Percentiles rank a stretch among this genome's conserved stretches.
Evolutionary conservation across 2,113 vertebrate species (phyloP).

Genomic region (Psilopogon haemacephalus): DNA sequence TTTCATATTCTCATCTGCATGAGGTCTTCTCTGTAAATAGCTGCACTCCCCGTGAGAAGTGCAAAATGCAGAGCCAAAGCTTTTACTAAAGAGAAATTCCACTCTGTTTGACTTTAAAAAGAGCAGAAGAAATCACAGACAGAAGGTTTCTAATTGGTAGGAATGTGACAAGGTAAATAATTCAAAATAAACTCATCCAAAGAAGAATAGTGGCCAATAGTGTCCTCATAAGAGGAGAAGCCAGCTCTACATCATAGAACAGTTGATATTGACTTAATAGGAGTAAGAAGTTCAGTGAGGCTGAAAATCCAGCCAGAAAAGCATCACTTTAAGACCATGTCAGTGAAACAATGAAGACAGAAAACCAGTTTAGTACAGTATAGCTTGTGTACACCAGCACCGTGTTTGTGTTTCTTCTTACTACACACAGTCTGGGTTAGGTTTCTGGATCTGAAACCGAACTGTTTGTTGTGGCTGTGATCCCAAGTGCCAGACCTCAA

Average conservation of each 20-base stretch:
- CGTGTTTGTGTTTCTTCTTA: slow-evolving; percentile 13
- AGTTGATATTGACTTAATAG: slow-evolving; percentile 5
- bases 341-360: slow-evolving; percentile 33
- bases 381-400: neutral
- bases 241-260: neutral
- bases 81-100: neutral
- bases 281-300: slow-evolving; percentile 1
- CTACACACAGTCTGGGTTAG: neutral
- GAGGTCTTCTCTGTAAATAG: neutral
- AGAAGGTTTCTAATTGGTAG: neutral
- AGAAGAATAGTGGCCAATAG: neutral
- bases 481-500: neutral
- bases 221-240: neutral
- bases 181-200: neutral
- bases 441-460: slow-evolving; percentile 2
- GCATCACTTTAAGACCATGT: neutral
- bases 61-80: neutral
- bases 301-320: slow-evolving; percentile 23
- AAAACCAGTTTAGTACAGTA: slow-evolving; percentile 13
- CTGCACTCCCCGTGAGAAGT: neutral
- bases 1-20: neutral
- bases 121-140: neutral
- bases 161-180: neutral
- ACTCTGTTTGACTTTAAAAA: neutral
- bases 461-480: neutral